These are phyloP conservation scores for Drosophila albomicans DNA, from an alignment of 1,140 invertebrate genomes.

Conservation along the genomic window DNA sequence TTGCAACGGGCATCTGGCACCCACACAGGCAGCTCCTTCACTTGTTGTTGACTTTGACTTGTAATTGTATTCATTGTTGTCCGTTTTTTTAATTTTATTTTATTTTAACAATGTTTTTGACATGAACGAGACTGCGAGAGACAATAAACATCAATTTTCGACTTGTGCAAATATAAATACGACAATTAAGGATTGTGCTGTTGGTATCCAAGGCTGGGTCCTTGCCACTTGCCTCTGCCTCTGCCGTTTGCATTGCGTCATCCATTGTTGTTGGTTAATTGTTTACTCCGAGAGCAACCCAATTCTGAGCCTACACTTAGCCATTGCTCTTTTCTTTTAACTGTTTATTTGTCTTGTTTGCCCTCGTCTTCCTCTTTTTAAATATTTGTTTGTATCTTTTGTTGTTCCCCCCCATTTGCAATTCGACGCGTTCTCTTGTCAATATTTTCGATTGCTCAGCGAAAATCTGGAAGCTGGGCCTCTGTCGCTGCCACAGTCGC, in stretches of 20 bases:
- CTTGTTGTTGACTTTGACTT: slow-evolving; percentile 70
- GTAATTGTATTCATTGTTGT: slow-evolving; percentile 62
- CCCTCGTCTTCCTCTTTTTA: slow-evolving; percentile 1
- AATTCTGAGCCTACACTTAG: slow-evolving; percentile 5
- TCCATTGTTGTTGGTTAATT: neutral
- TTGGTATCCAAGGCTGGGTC: slow-evolving; percentile 57
- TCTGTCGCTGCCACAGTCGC: slow-evolving; percentile 15
- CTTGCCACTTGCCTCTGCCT: slow-evolving; percentile 56
- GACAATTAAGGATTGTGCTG: slow-evolving; percentile 66
- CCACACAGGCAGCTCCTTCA: slow-evolving; percentile 67
- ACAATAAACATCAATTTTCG: slow-evolving; percentile 72
- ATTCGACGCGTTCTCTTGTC: slow-evolving; percentile 41
- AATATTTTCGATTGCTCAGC: slow-evolving; percentile 64
- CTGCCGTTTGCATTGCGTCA: slow-evolving; percentile 52
- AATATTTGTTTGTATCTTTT: slow-evolving; percentile 11
- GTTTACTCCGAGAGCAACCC: neutral
- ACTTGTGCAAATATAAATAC: slow-evolving; percentile 19
- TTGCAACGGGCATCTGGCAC: slow-evolving; percentile 47
- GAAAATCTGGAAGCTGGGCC: slow-evolving; percentile 57
- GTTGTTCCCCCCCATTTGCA: slow-evolving; percentile 2
- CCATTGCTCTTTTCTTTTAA: slow-evolving; percentile 1
- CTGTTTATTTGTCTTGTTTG: slow-evolving; percentile 13
- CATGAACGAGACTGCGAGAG: slow-evolving; percentile 30
- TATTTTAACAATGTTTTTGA: slow-evolving; percentile 65
- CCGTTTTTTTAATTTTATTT: slow-evolving; percentile 20